These are phyloP conservation scores for Heliconius ismenius DNA, from an alignment of 2,888 invertebrate genomes.

Conservation along the genomic window DNA sequence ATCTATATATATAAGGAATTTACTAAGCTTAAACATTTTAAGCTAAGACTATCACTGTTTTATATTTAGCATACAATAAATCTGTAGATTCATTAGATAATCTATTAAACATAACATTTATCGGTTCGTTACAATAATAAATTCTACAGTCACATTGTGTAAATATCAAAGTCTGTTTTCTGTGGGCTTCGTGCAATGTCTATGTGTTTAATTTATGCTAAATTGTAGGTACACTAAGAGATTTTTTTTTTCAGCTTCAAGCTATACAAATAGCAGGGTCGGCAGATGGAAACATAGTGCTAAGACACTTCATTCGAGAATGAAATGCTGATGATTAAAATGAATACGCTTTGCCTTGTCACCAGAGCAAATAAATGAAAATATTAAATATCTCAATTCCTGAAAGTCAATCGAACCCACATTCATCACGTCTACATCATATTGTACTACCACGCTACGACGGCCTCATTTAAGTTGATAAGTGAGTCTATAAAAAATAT, in stretches of 20 bases:
- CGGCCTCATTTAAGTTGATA: neutral
- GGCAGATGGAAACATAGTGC: neutral
- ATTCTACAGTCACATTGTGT: slow-evolving; percentile 10
- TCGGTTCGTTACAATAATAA: slow-evolving; percentile 16
- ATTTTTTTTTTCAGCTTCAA: neutral
- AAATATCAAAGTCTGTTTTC: slow-evolving; percentile 8
- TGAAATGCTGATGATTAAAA: too few relatives aligned
- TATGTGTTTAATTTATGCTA: neutral
- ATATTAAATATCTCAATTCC: neutral
- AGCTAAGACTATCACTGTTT: neutral
- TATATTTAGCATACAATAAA: slow-evolving; percentile 12
- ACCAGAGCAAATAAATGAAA: neutral
- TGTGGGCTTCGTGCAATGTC: slow-evolving; percentile 7
- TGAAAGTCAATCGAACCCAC: neutral
- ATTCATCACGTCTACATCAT: neutral
- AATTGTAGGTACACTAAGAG: neutral
- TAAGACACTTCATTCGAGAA: neutral
- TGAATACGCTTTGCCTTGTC: neutral
- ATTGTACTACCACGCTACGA: neutral
- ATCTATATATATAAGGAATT: neutral
- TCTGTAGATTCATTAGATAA: slow-evolving; percentile 14
- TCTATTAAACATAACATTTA: slow-evolving; percentile 15
- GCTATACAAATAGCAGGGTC: neutral
- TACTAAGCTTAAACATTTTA: neutral
- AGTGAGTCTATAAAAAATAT: neutral